Percentiles rank a stretch among this genome's conserved stretches.
Conservation (phyloP, 1,140 invertebrate genomes). For the Papilio helenus region DNA sequence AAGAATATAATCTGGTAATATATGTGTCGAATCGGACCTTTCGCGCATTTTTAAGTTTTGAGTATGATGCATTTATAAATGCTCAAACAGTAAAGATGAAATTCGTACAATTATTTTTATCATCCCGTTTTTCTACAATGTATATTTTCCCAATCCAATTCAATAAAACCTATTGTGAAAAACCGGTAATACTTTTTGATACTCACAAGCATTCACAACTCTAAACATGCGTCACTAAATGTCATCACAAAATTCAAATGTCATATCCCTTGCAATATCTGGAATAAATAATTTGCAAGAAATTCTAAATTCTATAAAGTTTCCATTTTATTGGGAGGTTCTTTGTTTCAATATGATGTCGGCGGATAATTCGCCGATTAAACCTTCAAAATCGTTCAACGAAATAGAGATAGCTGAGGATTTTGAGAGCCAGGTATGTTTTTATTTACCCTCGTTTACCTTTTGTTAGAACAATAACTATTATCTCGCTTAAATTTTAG, state of each 20-base stretch:
- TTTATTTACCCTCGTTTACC: conserved; percentile 61
- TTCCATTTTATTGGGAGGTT: conserved; percentile 2
- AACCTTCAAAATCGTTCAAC: conserved; percentile 61
- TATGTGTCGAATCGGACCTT: not conserved
- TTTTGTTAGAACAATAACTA: conserved; percentile 53
- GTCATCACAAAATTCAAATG: conserved; percentile 36
- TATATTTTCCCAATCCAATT: not conserved
- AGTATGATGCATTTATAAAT: no score
- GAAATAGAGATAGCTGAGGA: conserved; percentile 67
- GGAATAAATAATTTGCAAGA: conserved; percentile 31
- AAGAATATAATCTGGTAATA: not conserved
- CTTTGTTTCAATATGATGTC: conserved; percentile 60
- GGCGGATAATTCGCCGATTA: conserved; percentile 69
- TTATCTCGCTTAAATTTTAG: conserved; percentile 81
- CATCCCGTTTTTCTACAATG: not conserved
- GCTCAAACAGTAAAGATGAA: no score
- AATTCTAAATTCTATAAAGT: conserved; percentile 22
- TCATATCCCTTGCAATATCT: conserved; percentile 23
- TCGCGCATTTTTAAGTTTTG: not conserved
- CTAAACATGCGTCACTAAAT: conserved; percentile 6
- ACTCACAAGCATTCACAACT: not conserved
- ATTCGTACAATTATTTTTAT: no score
- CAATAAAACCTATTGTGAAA: not conserved
- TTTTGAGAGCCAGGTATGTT: conserved; percentile 71
- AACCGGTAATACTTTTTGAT: not conserved